Evolutionary conservation across 1,140 invertebrate genomes (phyloP), one percentile per base, ranked within the genome.

Genomic region (Drosophila pseudoobscura): DNA sequence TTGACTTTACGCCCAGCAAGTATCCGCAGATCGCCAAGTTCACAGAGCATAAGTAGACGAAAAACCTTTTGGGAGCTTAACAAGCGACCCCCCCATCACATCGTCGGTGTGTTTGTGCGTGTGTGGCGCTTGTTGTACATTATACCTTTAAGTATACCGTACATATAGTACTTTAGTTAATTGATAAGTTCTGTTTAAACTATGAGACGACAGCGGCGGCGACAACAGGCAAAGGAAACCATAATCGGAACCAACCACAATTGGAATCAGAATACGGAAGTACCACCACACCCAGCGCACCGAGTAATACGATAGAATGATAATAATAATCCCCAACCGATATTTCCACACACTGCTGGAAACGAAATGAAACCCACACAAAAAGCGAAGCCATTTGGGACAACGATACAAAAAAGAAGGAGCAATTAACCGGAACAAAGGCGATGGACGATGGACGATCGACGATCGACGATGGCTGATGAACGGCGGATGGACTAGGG

Each of bases 11-110:
- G 55, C 20, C 89, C 13, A 80, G 75, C 58, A 91, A 90, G 75
- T 92, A 83, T 91, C 91, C 91, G 55, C 89, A 91, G 57, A 89
- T 89, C 43, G 65, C 89, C 51, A 92, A 92, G 69, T 92, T 90
- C 58, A 70, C 89, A 17, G 77, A 91, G 20, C 90, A 89, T 35
- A 89, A 90, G 61, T 85, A 91, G 75, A n/a, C 43, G 56, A 26
- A 9, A 17, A 15, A 29, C 26, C 6, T 31, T 47, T 52, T 41
- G n/a, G n/a, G 54, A 17, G 17, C 60, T 59, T 47, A 57, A 62
- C 66, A 31, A 75, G 60, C 65, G 11, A 13, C 35, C 31, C 2
- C 7, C 8, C 31, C 31, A 39, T 3, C 35, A 13, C 35, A 39
- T 8, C 35, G 2, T 9, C 2, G 8, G 31, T 31, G 31, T 31